These are phyloP conservation scores for Halcyon leucocephala DNA, from an alignment of 2,797 vertebrate species.

Conservation along the genomic window DNA sequence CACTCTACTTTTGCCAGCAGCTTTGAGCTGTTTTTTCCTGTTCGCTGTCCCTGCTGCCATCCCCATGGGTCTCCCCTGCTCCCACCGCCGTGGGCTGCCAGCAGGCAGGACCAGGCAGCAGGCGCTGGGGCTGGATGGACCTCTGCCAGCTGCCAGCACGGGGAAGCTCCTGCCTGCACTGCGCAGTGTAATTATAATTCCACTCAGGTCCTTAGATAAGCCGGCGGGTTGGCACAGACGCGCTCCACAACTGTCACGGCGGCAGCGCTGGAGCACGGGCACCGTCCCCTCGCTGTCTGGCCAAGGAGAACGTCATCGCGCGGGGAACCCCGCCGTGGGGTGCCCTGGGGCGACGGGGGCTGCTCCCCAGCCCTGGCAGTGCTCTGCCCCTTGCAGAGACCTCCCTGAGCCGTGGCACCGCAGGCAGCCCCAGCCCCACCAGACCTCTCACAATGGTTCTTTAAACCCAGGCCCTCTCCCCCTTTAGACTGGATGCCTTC, in stretches of 20 bases:
- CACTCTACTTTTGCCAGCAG: neutral
- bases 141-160: rapidly evolving
- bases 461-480: neutral
- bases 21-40: neutral
- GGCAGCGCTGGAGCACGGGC: rapidly evolving
- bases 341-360: neutral
- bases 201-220: neutral
- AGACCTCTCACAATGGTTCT: neutral
- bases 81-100: neutral
- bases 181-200: rapidly evolving
- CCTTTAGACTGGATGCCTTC: neutral
- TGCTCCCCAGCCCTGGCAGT: neutral
- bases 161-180: neutral
- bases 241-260: rapidly evolving
- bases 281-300: rapidly evolving
- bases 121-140: neutral
- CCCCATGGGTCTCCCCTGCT: rapidly evolving
- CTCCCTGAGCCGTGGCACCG: rapidly evolving
- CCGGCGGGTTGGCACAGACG: rapidly evolving
- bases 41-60: neutral
- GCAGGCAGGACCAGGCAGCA: neutral
- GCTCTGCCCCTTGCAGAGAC: too few relatives aligned
- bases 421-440: neutral
- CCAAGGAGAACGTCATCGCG: rapidly evolving
- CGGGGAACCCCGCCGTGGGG: rapidly evolving